phyloP scores from a whole-genome alignment of 1,140 invertebrate species.

The Cepaea nemoralis region DNA sequence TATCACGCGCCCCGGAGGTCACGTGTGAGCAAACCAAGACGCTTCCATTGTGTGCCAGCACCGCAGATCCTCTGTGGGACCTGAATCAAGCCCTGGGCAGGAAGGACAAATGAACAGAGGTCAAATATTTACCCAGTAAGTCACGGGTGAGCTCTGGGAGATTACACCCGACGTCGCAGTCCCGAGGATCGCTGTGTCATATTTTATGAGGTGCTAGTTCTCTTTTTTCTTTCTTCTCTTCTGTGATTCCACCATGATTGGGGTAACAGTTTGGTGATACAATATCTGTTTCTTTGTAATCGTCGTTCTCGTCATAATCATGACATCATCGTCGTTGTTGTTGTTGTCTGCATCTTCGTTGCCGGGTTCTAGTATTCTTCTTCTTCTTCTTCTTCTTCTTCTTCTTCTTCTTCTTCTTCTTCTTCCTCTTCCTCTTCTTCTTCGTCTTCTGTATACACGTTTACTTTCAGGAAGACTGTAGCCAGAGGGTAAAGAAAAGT shows the following conservation, averaged over 20 bases:
- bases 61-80: background rate
- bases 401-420: too few species aligned
- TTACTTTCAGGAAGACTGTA: too few species aligned
- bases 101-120: background rate
- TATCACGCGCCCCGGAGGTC: background rate
- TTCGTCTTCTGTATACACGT: too few species aligned
- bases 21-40: slow-evolving; percentile 8
- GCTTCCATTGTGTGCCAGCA: background rate
- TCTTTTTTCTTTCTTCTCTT: background rate
- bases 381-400: too few species aligned
- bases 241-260: background rate
- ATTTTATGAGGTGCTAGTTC: background rate
- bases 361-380: too few species aligned
- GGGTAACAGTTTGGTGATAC: too few species aligned
- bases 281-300: too few species aligned
- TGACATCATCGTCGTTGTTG: too few species aligned
- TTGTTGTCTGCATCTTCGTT: too few species aligned
- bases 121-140: slow-evolving; percentile 8
- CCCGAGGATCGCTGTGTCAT: background rate
- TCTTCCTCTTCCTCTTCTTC: too few species aligned
- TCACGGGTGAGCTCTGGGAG: background rate
- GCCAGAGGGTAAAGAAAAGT: background rate
- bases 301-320: too few species aligned
- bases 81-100: background rate
- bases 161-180: background rate